Evolutionary conservation across 2,113 vertebrate species (phyloP).

Genomic region (Ranitomeya imitator): DNA sequence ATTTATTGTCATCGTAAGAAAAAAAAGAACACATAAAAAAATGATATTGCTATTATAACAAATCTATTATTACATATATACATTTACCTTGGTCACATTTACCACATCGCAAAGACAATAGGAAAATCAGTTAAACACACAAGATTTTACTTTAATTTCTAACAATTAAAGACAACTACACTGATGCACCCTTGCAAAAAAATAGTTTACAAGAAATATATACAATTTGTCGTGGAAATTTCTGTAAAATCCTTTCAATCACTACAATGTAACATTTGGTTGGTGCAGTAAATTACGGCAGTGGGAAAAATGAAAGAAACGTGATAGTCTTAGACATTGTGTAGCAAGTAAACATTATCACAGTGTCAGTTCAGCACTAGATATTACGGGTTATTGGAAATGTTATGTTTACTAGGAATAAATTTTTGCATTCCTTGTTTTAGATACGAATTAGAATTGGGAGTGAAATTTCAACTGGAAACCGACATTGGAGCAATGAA

Average conservation of each 20-base stretch:
- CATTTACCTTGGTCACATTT: background rate
- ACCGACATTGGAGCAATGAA: slow-evolving; percentile 67
- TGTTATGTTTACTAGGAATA: background rate
- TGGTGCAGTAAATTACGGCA: background rate
- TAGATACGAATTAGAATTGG: slow-evolving; percentile 70
- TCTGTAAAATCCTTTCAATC: background rate
- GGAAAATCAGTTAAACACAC: background rate
- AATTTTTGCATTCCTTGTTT: background rate
- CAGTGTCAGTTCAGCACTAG: background rate
- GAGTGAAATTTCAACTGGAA: slow-evolving; percentile 70
- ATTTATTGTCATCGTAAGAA: background rate
- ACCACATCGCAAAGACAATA: background rate
- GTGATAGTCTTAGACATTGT: background rate
- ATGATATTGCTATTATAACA: background rate
- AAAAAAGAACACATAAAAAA: too few species aligned
- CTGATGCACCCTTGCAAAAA: background rate
- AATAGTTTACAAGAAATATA: background rate
- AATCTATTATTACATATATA: background rate
- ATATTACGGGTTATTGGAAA: background rate
- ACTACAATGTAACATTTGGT: background rate
- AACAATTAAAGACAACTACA: background rate
- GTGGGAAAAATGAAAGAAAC: background rate
- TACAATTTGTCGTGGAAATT: background rate
- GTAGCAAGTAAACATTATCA: background rate
- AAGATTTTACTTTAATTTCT: background rate